A percentile compares a stretch with the other conserved stretches of the same genome.
Conservation (phyloP, 2,113 vertebrate genomes). For the Calypte anna region DNA sequence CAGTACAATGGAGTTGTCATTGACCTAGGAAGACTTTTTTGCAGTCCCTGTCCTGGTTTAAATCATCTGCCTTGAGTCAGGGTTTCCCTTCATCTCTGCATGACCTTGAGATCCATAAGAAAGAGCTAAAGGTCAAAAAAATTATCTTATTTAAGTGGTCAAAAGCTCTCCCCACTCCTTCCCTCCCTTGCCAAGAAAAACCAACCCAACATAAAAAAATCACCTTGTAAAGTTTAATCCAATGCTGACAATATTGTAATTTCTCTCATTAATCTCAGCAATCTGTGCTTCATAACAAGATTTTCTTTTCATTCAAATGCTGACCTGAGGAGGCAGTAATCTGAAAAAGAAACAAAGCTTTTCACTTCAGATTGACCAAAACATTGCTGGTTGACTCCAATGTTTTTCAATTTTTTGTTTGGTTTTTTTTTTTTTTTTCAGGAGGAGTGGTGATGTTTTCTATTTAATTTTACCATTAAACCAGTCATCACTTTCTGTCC, state of each 20-base stretch:
- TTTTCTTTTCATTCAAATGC: background rate
- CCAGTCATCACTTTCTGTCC: background rate
- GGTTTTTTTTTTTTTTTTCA: background rate
- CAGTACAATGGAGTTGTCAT: background rate
- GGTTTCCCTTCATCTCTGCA: background rate
- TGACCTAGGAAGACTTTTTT: background rate
- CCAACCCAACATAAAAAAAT: background rate
- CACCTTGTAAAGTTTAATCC: background rate
- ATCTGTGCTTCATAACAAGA: constrained; percentile 11
- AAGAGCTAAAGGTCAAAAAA: background rate
- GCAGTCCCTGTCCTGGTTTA: background rate
- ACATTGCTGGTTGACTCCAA: background rate
- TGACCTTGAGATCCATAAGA: background rate
- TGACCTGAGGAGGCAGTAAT: constrained; percentile 38
- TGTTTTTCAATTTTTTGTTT: background rate
- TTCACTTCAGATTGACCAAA: background rate
- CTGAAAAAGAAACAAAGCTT: constrained; percentile 43
- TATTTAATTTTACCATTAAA: background rate
- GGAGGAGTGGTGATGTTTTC: background rate
- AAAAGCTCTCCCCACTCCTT: background rate
- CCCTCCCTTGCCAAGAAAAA: background rate
- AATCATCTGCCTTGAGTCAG: background rate
- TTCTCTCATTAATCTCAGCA: constrained; percentile 27
- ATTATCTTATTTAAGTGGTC: background rate
- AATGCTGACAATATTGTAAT: background rate